Evolutionary conservation across 2,113 vertebrate species (phyloP).

Genomic region (Rhinolophus ferrumequinum): DNA sequence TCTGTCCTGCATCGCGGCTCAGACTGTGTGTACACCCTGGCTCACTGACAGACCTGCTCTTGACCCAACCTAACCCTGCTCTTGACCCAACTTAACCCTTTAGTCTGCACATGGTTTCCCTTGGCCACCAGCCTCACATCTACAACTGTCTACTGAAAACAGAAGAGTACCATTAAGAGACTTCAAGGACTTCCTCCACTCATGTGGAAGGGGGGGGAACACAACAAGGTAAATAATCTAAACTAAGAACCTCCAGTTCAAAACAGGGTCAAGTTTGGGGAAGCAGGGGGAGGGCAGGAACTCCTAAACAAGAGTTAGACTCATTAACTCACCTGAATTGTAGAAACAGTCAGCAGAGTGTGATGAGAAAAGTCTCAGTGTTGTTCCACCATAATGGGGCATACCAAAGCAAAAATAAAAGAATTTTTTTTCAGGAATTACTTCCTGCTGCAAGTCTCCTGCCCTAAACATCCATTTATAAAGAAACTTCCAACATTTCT

Average conservation of each 20-base stretch:
- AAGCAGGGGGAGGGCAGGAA: neutral
- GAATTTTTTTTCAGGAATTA: neutral
- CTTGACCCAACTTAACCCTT: neutral
- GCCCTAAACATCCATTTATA: neutral
- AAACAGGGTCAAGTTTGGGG: neutral
- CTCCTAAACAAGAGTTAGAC: neutral
- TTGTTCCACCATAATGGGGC: neutral
- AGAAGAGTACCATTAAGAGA: conserved; percentile 2
- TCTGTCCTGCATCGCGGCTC: neutral
- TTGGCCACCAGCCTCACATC: neutral
- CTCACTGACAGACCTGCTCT: neutral
- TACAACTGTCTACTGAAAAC: conserved; percentile 14
- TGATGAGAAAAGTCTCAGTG: neutral
- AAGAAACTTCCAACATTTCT: neutral
- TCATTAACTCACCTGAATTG: neutral
- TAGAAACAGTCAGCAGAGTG: neutral
- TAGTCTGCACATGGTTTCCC: neutral
- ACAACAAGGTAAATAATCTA: neutral
- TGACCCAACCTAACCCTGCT: neutral
- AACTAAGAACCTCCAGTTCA: neutral
- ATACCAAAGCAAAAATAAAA: neutral
- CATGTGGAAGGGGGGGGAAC: neutral
- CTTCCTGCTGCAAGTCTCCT: neutral
- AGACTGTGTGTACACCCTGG: neutral
- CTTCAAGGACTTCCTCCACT: neutral